Evolutionary conservation across 2,113 vertebrate species (phyloP), one percentile per base, ranked within the genome.

Genomic region (Ellobius talpinus): DNA sequence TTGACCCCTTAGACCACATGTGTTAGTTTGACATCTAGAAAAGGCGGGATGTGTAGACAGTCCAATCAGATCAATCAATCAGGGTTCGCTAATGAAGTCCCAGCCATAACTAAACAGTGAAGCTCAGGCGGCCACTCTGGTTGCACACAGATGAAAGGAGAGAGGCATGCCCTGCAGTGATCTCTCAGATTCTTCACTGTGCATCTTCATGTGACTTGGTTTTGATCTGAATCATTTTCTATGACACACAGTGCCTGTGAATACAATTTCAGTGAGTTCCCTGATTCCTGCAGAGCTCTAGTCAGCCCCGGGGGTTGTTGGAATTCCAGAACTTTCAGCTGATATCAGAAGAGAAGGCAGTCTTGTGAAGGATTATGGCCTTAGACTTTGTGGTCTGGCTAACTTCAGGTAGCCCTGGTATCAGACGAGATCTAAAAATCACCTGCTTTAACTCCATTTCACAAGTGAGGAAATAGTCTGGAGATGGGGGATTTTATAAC

Each of bases 251-350:
- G 7, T 81, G 26, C 87, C 77, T 63, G 16, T 72, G 47, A 91
- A 10, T 74, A 78, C 19, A 90, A 72, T 87, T 87, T 47, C 52
- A 73, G 47, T 26, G 90, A 92, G 68, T 68, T 93, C 91, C 85
- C 12, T 66, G 31, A 85, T 95, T 58, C 72, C 93, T 91, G 7
- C 88, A 81, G 39, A 76, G 42, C 85, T 74, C n/a, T 63, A 52
- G 23, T 10, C 3, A 90, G 68, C 12, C 11, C 45, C 3, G 76
- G 73, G 52, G 24, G 39, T 52, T 36, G 52, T 8, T 39, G 78
- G 50, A 86, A 92, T 23, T 77, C 72, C 47, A 78, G 63, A 93
- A 78, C 50, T 86, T 93, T 39, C 50, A 50, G 33, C 39, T 84
- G 16, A 31, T 87, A 14, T 87, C 23, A 87, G 23, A 61, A 95